phyloP scores from a whole-genome alignment of 2,888 invertebrate genomes.

The Crepidodera aurea region DNA sequence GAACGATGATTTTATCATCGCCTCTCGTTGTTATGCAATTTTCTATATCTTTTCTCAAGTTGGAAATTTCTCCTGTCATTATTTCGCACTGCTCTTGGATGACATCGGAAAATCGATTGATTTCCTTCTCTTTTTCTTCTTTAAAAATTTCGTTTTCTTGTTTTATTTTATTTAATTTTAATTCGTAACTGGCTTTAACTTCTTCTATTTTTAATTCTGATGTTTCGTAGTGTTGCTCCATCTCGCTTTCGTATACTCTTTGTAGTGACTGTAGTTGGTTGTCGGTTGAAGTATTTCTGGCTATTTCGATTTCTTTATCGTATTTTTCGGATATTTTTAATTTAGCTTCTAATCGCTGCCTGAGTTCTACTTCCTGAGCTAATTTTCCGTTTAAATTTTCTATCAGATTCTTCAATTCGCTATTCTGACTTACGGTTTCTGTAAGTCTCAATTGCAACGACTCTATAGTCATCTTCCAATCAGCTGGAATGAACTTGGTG shows the following conservation, averaged over 20 bases:
- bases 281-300: background rate
- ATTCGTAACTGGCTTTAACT: conserved; percentile 39
- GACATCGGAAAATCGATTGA: conserved; percentile 45
- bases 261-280: conserved; percentile 19
- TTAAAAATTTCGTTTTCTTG: conserved; percentile 37
- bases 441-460: conserved; percentile 46
- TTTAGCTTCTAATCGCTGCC: conserved; percentile 32
- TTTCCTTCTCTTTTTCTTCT: conserved; percentile 47
- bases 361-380: conserved; percentile 32
- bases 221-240: conserved; percentile 34
- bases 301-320: conserved; percentile 35
- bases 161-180: conserved; percentile 38
- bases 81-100: conserved; percentile 47
- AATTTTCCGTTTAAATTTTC: conserved; percentile 35
- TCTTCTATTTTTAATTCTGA: conserved; percentile 40
- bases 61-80: conserved; percentile 47
- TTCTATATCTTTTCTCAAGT: conserved; percentile 44
- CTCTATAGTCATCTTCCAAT: conserved; percentile 49
- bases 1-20: conserved; percentile 45
- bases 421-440: conserved; percentile 49
- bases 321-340: conserved; percentile 27
- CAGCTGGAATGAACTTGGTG: conserved; percentile 43
- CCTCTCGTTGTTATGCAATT: conserved; percentile 18
- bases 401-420: conserved; percentile 43
- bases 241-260: conserved; percentile 31